These are phyloP conservation scores for Himalopsyche japonica DNA, from an alignment of 2,888 invertebrate species.

Conservation along the genomic window DNA sequence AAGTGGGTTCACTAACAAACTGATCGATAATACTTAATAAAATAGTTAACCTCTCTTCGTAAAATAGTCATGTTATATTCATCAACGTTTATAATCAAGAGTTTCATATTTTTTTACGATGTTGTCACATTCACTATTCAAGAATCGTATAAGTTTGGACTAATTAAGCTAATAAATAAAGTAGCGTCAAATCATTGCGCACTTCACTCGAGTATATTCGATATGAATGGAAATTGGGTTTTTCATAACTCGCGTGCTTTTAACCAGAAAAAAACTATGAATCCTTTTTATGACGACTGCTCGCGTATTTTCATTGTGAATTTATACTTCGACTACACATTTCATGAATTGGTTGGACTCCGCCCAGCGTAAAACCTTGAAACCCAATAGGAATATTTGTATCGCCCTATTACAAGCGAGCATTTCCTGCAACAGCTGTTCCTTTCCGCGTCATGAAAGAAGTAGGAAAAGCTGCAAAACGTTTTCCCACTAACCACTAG, in stretches of 20 bases:
- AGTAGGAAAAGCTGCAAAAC: background rate
- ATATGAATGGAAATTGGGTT: background rate
- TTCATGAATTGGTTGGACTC: background rate
- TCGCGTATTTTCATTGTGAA: background rate
- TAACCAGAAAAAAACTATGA: background rate
- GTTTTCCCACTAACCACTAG: background rate
- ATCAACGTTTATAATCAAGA: background rate
- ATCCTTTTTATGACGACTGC: background rate
- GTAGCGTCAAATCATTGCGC: background rate
- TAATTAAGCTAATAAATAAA: background rate
- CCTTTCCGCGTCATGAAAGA: background rate
- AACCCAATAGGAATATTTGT: background rate
- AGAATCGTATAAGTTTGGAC: background rate
- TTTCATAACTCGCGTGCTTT: background rate
- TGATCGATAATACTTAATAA: constrained; percentile 8
- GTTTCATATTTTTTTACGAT: background rate
- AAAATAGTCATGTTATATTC: background rate
- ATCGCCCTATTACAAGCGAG: background rate
- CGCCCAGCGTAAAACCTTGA: constrained; percentile 13
- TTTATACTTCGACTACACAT: background rate
- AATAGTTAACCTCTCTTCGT: background rate
- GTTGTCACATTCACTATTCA: background rate
- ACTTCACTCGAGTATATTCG: background rate
- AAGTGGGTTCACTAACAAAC: background rate
- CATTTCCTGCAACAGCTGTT: background rate